A percentile compares a stretch with the other conserved stretches of the same genome.
Conservation (phyloP, 2,888 invertebrate species). For the Amphiduros pacificus region DNA sequence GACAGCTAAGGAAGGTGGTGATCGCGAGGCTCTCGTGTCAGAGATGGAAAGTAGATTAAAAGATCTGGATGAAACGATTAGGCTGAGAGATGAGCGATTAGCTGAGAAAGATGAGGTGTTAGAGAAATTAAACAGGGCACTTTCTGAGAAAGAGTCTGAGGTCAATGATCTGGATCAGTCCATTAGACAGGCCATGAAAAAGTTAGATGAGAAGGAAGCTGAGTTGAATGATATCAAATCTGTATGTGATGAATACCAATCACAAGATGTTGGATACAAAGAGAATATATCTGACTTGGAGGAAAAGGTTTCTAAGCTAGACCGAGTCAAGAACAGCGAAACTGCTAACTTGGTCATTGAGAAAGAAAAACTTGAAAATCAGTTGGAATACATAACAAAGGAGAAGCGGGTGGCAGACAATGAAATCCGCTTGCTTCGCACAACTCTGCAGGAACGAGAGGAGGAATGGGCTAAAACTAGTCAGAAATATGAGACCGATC, state of each 20-base stretch:
- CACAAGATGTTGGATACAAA: not conserved
- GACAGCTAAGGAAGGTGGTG: constrained; percentile 10
- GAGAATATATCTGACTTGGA: not conserved
- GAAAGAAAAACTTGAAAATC: constrained; percentile 13
- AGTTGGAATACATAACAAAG: constrained; percentile 4
- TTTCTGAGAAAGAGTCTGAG: constrained; percentile 41
- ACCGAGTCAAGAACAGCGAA: constrained; percentile 9
- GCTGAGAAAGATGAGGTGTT: constrained; percentile 53
- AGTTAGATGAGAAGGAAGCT: constrained; percentile 39
- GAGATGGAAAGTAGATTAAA: constrained; percentile 32
- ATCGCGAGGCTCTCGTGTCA: constrained; percentile 1
- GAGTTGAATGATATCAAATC: constrained; percentile 28
- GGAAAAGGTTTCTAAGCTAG: not conserved
- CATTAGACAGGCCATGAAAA: constrained; percentile 35
- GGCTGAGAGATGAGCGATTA: constrained; percentile 47
- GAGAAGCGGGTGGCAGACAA: constrained; percentile 9
- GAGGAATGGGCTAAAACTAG: not conserved
- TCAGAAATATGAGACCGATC: not conserved
- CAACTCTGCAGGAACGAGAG: not conserved
- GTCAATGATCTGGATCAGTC: constrained; percentile 43
- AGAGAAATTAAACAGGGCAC: constrained; percentile 37
- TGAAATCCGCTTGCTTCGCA: constrained; percentile 7
- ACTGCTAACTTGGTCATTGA: constrained; percentile 12
- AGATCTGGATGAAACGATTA: constrained; percentile 41
- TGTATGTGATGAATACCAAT: not conserved